These are phyloP conservation scores for Hiodon tergisus DNA, from an alignment of 2,113 vertebrate genomes.

Conservation along the genomic window DNA sequence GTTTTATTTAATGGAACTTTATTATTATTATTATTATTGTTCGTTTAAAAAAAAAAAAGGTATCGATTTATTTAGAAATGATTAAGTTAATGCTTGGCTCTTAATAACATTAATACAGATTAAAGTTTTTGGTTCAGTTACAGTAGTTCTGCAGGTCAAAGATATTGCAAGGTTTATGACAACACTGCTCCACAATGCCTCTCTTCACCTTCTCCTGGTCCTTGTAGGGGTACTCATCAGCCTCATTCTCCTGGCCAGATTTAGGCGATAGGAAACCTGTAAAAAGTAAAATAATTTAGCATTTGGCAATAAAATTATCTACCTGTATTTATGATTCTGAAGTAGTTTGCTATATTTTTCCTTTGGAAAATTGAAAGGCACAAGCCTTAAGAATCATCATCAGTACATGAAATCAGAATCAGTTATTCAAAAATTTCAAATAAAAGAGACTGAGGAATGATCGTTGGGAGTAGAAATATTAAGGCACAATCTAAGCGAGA, in stretches of 20 bases:
- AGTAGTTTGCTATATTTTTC: no score
- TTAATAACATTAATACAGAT: no score
- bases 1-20: conserved; percentile 2
- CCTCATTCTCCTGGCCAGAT: conserved; percentile 49
- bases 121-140: conserved; percentile 53
- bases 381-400: no score
- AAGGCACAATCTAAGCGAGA: no score
- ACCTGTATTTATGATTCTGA: no score
- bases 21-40: not conserved
- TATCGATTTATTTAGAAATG: no score
- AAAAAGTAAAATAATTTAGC: not conserved
- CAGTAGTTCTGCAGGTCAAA: conserved; percentile 85
- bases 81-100: no score
- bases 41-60: not conserved
- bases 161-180: conserved; percentile 74
- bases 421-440: no score
- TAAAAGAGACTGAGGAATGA: no score
- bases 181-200: conserved; percentile 87
- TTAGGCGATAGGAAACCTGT: conserved; percentile 53
- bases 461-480: no score
- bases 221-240: conserved; percentile 62
- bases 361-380: no score
- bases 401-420: no score
- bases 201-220: conserved; percentile 74
- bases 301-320: not conserved